These are phyloP conservation scores for Brachyptera putata DNA, from an alignment of 2,888 invertebrate genomes.

Conservation along the genomic window DNA sequence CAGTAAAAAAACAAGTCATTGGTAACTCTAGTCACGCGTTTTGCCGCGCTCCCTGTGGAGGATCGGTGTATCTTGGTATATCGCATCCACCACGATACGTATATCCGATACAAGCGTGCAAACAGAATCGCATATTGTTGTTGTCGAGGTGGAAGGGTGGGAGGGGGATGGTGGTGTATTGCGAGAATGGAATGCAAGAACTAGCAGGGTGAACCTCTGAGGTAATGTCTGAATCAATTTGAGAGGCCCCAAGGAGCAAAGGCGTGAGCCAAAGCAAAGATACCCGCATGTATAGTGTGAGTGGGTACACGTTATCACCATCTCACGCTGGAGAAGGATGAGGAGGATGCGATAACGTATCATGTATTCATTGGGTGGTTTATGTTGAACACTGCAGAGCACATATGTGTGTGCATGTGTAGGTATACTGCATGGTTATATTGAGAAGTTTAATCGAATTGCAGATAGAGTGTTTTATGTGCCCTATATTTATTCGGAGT, in stretches of 20 bases:
- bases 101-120: conserved; percentile 12
- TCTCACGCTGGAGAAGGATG: too few species aligned
- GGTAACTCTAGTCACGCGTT: background rate
- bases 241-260: conserved; percentile 24
- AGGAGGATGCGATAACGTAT: too few species aligned
- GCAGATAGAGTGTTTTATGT: too few species aligned
- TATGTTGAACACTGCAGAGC: too few species aligned
- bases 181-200: background rate
- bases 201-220: background rate
- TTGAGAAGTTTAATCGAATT: too few species aligned
- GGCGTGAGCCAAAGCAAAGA: background rate
- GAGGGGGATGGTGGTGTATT: background rate
- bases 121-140: conserved; percentile 32
- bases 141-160: background rate
- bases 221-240: conserved; percentile 30
- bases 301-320: too few species aligned
- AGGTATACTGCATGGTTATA: too few species aligned
- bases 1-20: too few species aligned
- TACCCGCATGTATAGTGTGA: background rate
- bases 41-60: conserved; percentile 25
- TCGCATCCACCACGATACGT: conserved; percentile 26
- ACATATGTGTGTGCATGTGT: too few species aligned
- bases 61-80: conserved; percentile 28
- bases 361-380: too few species aligned
- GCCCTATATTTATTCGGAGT: too few species aligned